Evolutionary conservation across 2,888 invertebrate species (phyloP).

Genomic region (Phyllotreta striolata): DNA sequence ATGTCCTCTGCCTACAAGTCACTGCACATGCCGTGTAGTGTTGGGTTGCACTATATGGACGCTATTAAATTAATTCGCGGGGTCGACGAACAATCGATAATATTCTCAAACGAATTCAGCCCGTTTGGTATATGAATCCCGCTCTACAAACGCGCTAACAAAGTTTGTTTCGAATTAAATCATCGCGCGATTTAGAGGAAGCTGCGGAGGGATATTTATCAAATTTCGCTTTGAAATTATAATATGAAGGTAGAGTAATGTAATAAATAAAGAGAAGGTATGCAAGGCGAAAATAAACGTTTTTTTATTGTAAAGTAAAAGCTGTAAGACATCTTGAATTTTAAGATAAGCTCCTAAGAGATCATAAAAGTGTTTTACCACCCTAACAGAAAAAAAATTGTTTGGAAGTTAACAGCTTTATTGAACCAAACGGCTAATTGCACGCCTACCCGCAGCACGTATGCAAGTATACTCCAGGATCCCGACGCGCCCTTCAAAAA

Average conservation of each 20-base stretch:
- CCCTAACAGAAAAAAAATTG: background rate
- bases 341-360: too few species aligned
- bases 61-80: conserved; percentile 38
- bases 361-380: too few species aligned
- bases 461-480: conserved; percentile 3
- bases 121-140: conserved; percentile 17
- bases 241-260: too few species aligned
- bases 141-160: background rate
- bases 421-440: conserved; percentile 17
- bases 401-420: background rate
- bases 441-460: conserved; percentile 24
- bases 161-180: too few species aligned
- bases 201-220: too few species aligned
- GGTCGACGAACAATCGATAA: conserved; percentile 37
- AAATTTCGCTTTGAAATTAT: too few species aligned
- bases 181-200: too few species aligned
- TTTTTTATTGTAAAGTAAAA: too few species aligned
- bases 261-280: too few species aligned
- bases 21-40: conserved; percentile 28
- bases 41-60: conserved; percentile 26
- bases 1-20: conserved; percentile 28
- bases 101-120: conserved; percentile 25
- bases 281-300: too few species aligned
- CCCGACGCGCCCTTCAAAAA: conserved; percentile 18
- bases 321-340: too few species aligned